Percentiles rank a stretch among this genome's conserved stretches.
Evolutionary conservation across 2,888 invertebrate species (phyloP).

Genomic region (Nymphalis urticae): DNA sequence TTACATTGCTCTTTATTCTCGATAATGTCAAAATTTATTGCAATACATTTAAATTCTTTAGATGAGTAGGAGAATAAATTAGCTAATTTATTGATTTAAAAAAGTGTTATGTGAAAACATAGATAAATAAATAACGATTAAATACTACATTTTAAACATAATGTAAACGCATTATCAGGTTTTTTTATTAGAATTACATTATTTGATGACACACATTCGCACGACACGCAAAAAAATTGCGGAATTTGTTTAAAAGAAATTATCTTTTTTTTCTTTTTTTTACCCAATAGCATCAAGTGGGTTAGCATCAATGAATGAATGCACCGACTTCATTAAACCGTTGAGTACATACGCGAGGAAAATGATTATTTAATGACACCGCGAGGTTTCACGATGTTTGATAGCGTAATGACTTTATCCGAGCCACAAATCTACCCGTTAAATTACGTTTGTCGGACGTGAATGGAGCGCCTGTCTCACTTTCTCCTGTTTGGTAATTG

Average conservation of each 20-base stretch:
- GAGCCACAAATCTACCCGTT: conserved; percentile 41
- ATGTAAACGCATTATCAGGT: too few relatives aligned
- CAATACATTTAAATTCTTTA: conserved; percentile 16
- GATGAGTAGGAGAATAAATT: conserved; percentile 2
- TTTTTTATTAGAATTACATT: too few relatives aligned
- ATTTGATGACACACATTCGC: too few relatives aligned
- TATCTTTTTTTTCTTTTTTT: background rate
- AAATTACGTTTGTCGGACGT: conserved; percentile 38
- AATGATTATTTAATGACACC: conserved; percentile 48
- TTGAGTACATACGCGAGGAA: conserved; percentile 28
- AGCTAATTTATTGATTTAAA: conserved; percentile 5
- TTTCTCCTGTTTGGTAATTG: conserved; percentile 30
- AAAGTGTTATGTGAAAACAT: background rate
- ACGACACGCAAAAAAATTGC: too few relatives aligned
- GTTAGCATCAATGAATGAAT: conserved; percentile 20
- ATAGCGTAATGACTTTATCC: conserved; percentile 48
- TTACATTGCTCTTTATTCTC: conserved; percentile 16
- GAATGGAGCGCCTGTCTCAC: conserved; percentile 30
- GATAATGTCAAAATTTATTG: conserved; percentile 15
- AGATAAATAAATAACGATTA: background rate
- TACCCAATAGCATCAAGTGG: conserved; percentile 10
- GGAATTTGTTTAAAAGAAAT: background rate
- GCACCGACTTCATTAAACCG: conserved; percentile 31
- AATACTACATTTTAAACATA: too few relatives aligned
- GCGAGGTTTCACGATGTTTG: conserved; percentile 49